Evolutionary conservation across 2,888 invertebrate species (phyloP), one percentile per base, ranked within the genome.

Genomic region (Hipparchia sbordonii): DNA sequence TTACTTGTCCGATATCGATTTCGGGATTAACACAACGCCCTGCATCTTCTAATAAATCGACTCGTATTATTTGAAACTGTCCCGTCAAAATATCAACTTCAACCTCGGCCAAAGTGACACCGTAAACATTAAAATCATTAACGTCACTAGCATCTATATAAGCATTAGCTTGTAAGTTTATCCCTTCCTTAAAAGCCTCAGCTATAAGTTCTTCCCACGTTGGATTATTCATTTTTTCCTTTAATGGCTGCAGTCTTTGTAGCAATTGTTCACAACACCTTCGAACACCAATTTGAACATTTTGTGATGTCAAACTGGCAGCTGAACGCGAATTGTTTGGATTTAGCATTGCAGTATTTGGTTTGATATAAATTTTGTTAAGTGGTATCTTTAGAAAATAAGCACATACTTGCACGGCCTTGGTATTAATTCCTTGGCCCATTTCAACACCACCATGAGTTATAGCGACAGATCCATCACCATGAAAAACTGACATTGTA

Each of bases 351-450:
- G 89, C 94, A 76, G 94, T 93, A 12, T 89, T 92, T 4, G 95
- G 93, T 82, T 96, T 95, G 0, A 96, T 91, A 23, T 87, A 89
- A 7, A 97, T 89, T 83, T 94, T 89, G 0, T 94, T 92, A 60
- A 96, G 73, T 0, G 96, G 94, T 73, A 97, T 95, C 6, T 95
- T 95, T 12, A 97, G 85, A 0, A 94, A 92, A 79, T 96, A 94
- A 0, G 97, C 97, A 67, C 95, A 95, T 0, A 96, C 95, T 91
- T 97, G 97, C 1, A 95, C 94, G 0, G 94, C 95, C 94, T 97
- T 97, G 0, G 97, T 97, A 77, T 97, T 96, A 70, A 97, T 93
- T 6, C 97, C 97, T 91, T 97, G 97, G 0, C 97, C 97, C 84
- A 95, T 94, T 90, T 96, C 96, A 69, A 95, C 88, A 2, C 96